phyloP scores from a whole-genome alignment of 2,113 vertebrate genomes.

The Tragulus kanchil region DNA sequence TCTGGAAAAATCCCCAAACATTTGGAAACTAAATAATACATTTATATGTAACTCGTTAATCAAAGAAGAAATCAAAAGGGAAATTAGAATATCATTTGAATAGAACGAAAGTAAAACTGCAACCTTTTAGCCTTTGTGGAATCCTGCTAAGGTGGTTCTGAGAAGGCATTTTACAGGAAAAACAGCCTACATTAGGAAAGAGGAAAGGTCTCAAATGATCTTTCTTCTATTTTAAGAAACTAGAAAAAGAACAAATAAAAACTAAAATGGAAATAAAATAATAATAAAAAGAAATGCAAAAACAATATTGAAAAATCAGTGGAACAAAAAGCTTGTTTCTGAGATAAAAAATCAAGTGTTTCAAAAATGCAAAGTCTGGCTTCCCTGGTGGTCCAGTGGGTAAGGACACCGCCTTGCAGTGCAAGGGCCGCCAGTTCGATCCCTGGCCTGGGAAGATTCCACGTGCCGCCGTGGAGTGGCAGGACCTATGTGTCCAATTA shows the following conservation, averaged over 20 bases:
- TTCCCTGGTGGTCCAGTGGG: no score
- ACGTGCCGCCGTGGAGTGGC: no score
- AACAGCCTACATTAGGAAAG: neutral
- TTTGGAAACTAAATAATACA: neutral
- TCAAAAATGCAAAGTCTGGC: neutral
- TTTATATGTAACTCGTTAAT: neutral
- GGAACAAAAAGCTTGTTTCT: neutral
- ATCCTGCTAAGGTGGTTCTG: neutral
- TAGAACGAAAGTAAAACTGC: neutral
- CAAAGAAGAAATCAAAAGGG: neutral
- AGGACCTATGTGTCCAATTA: no score
- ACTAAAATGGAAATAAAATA: neutral
- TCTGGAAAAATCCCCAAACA: neutral
- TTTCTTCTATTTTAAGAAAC: neutral
- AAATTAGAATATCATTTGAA: slow-evolving; percentile 8
- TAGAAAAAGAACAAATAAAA: neutral
- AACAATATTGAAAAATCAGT: neutral
- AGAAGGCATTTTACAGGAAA: neutral
- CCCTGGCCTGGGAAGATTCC: no score
- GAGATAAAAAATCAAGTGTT: neutral
- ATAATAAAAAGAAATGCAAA: neutral
- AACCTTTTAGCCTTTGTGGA: neutral
- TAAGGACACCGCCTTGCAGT: no score
- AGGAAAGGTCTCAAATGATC: neutral
- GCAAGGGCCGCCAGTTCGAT: no score